phyloP scores from a whole-genome alignment of 2,113 vertebrate species.

The Paramisgurnus dabryanus region DNA sequence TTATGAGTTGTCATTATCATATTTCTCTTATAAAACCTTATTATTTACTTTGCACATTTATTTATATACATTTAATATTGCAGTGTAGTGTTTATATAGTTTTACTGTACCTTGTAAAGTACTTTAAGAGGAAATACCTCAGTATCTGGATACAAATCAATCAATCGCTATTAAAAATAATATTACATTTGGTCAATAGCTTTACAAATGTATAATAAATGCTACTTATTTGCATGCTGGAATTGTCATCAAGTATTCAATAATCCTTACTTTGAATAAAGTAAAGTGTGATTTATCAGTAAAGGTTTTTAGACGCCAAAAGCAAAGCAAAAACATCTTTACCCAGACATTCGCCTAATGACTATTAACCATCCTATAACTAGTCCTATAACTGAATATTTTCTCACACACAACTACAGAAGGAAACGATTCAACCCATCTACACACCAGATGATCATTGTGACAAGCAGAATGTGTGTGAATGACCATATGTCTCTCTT shows the following conservation, averaged over 20 bases:
- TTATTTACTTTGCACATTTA: no score
- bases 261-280: no score
- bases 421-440: background rate
- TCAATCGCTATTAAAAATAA: no score
- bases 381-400: background rate
- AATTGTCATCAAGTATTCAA: background rate
- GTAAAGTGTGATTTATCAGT: background rate
- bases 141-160: no score
- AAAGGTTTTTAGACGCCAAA: background rate
- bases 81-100: no score
- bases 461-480: background rate
- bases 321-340: background rate
- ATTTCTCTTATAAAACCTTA: no score
- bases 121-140: no score
- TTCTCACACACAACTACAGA: background rate
- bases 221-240: background rate
- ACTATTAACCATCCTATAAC: background rate
- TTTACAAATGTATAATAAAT: background rate
- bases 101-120: no score
- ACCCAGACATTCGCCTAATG: background rate
- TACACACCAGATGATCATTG: conserved; percentile 5
- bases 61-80: no score
- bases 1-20: no score
- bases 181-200: background rate
- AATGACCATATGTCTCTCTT: conserved; percentile 29